phyloP scores from a whole-genome alignment of 2,888 invertebrate species.

The Drosophila yooni region DNA sequence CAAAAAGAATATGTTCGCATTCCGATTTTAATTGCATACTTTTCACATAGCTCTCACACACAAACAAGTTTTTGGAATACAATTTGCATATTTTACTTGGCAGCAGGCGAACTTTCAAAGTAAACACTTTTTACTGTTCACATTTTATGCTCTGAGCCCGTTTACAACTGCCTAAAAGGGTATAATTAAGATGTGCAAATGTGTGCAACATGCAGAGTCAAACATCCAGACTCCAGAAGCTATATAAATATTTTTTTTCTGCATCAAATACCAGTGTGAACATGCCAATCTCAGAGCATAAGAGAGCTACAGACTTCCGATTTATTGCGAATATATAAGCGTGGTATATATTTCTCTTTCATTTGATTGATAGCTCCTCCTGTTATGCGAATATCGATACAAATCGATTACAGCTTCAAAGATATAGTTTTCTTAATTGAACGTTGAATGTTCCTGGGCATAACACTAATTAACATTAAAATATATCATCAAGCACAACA shows the following conservation, averaged over 20 bases:
- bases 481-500: neutral
- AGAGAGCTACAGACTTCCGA: neutral
- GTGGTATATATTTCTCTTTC: neutral
- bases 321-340: neutral
- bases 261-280: neutral
- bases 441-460: neutral
- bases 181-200: neutral
- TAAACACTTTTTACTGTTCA: conserved; percentile 19
- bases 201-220: neutral
- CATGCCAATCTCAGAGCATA: neutral
- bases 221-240: neutral
- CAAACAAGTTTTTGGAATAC: conserved; percentile 26
- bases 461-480: neutral
- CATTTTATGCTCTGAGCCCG: neutral
- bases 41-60: conserved; percentile 19
- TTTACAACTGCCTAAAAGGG: neutral
- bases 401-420: neutral
- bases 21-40: conserved; percentile 63
- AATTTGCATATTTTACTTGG: conserved; percentile 54
- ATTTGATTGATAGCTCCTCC: neutral
- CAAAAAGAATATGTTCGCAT: conserved; percentile 12
- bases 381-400: neutral
- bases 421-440: neutral
- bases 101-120: conserved; percentile 26
- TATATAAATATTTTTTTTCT: neutral